phyloP scores from a whole-genome alignment of 2,888 invertebrate species.

The Xestia xanthographa region DNA sequence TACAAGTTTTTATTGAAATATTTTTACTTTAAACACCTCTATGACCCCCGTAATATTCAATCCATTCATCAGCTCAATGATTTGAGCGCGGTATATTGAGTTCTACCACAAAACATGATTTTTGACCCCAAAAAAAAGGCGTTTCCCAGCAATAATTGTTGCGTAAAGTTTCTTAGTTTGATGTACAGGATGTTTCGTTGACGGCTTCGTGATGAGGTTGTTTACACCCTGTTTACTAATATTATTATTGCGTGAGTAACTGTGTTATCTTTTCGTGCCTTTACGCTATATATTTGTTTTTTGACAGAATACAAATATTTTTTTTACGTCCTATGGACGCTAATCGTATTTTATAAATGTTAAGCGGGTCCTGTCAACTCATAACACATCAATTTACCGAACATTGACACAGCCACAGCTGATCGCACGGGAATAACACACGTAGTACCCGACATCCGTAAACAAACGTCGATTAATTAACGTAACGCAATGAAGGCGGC shows the following conservation, averaged over 20 bases:
- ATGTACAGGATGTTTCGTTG: too few species aligned
- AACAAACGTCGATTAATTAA: conserved; percentile 53
- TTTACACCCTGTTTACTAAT: too few species aligned
- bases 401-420: conserved; percentile 24
- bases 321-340: not conserved
- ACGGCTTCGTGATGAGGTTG: too few species aligned
- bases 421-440: conserved; percentile 30
- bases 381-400: not conserved
- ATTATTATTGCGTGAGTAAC: not conserved
- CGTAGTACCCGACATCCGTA: conserved; percentile 21
- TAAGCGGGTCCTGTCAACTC: not conserved
- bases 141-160: too few species aligned
- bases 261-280: not conserved
- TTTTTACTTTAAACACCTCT: too few species aligned
- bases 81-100: too few species aligned
- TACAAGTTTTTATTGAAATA: too few species aligned
- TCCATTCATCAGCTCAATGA: too few species aligned
- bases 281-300: not conserved
- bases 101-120: too few species aligned
- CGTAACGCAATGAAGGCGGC: conserved; percentile 42
- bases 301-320: not conserved
- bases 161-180: too few species aligned
- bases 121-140: too few species aligned
- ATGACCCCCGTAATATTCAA: too few species aligned
- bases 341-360: not conserved